Evolutionary conservation across 2,888 invertebrate species (phyloP).

Genomic region (Anticlea derivata): DNA sequence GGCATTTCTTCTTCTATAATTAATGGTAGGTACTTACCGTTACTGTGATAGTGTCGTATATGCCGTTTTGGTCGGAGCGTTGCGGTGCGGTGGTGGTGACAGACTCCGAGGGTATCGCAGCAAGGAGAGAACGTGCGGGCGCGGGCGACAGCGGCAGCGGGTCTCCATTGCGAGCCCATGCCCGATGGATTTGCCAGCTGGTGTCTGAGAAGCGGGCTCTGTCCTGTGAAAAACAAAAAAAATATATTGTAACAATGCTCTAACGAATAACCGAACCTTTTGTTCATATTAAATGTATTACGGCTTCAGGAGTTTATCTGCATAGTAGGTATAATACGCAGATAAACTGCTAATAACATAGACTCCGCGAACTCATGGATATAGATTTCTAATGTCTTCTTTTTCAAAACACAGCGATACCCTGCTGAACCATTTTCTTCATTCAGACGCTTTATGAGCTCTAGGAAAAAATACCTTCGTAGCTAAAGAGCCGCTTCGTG

Average conservation of each 20-base stretch:
- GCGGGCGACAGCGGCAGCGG: slow-evolving; percentile 70
- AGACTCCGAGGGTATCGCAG: slow-evolving; percentile 51
- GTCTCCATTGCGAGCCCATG: slow-evolving; percentile 84
- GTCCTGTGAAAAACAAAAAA: slow-evolving; percentile 72
- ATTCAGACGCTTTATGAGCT: not conserved
- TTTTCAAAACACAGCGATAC: not conserved
- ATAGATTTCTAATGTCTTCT: not conserved
- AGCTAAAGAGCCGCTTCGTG: slow-evolving; percentile 20
- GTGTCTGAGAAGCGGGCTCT: slow-evolving; percentile 89
- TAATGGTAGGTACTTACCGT: slow-evolving; percentile 50
- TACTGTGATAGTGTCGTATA: slow-evolving; percentile 79
- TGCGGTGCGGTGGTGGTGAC: slow-evolving; percentile 49
- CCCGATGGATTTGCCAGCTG: slow-evolving; percentile 89
- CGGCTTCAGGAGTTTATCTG: too few relatives aligned
- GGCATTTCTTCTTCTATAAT: too few relatives aligned
- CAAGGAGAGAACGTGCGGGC: slow-evolving; percentile 52
- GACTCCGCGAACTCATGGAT: not conserved
- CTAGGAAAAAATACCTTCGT: not conserved
- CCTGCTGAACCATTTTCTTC: too few relatives aligned
- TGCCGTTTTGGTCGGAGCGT: slow-evolving; percentile 69
- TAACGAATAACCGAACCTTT: too few relatives aligned
- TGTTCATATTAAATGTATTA: too few relatives aligned
- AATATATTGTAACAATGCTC: not conserved
- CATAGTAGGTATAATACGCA: too few relatives aligned
- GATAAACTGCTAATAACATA: not conserved